phyloP scores from a whole-genome alignment of 2,797 vertebrate genomes.

The Chaetophractus vellerosus region DNA sequence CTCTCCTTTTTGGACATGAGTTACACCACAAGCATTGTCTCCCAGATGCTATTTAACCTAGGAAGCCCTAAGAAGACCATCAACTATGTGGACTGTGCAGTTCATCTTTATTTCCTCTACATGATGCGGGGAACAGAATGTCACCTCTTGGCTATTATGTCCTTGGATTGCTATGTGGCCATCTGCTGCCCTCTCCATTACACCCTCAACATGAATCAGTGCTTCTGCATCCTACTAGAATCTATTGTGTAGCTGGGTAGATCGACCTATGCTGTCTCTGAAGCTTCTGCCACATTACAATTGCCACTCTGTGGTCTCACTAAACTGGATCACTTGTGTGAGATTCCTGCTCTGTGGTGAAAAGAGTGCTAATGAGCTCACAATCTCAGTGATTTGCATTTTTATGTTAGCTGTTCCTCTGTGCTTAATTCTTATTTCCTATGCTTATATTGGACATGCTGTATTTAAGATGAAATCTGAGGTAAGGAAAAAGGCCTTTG shows the following conservation, averaged over 20 bases:
- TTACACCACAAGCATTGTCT: constrained; percentile 46
- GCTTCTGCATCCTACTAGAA: background rate
- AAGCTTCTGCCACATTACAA: background rate
- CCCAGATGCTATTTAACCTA: constrained; percentile 36
- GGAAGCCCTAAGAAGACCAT: background rate
- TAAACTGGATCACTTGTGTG: constrained; percentile 62
- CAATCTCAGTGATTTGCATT: background rate
- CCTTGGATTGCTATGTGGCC: constrained; percentile 58
- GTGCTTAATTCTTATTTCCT: constrained; percentile 16
- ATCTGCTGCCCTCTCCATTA: constrained; percentile 66
- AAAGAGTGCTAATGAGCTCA: background rate
- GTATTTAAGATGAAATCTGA: constrained; percentile 51
- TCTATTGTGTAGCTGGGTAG: background rate
- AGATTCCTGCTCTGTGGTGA: constrained; percentile 28
- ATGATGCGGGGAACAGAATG: constrained; percentile 45
- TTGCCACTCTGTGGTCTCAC: constrained; percentile 52
- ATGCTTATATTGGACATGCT: constrained; percentile 19
- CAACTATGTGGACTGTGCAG: background rate
- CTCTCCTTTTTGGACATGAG: constrained; percentile 59
- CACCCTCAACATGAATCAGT: constrained; percentile 27
- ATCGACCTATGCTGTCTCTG: background rate
- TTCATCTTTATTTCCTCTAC: constrained; percentile 72
- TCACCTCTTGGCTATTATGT: constrained; percentile 59
- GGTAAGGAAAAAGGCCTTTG: constrained; percentile 65
- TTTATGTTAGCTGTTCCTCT: background rate